phyloP scores from a whole-genome alignment of 2,113 vertebrate genomes.

The Columbina picui region DNA sequence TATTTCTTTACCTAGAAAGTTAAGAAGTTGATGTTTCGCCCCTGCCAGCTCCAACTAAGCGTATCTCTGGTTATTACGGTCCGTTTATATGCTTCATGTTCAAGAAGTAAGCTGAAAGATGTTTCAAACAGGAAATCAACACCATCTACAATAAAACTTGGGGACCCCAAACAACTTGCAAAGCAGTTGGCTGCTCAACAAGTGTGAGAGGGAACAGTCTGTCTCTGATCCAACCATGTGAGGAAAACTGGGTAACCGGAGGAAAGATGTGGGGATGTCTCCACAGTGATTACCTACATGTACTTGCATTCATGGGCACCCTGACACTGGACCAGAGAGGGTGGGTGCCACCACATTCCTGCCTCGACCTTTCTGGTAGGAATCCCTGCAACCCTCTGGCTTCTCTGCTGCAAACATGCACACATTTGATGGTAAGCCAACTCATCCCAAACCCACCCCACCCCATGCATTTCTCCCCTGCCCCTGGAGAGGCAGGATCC shows the following conservation, averaged over 20 bases:
- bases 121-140: neutral
- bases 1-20: neutral
- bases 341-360: neutral
- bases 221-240: neutral
- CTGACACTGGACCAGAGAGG: neutral
- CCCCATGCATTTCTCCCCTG: rapidly evolving
- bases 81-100: neutral
- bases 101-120: neutral
- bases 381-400: neutral
- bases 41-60: neutral
- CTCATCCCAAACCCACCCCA: too few relatives aligned
- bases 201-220: neutral
- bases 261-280: neutral
- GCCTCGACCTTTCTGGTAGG: rapidly evolving
- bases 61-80: neutral
- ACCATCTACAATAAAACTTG: neutral
- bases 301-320: neutral
- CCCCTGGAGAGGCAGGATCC: neutral
- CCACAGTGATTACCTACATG: neutral
- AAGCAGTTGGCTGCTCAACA: neutral
- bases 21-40: neutral
- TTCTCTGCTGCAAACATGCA: neutral
- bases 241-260: neutral
- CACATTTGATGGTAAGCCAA: neutral
- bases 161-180: neutral